Evolutionary conservation across 2,113 vertebrate genomes (phyloP), one percentile per base, ranked within the genome.

Genomic region (Isurus oxyrinchus): DNA sequence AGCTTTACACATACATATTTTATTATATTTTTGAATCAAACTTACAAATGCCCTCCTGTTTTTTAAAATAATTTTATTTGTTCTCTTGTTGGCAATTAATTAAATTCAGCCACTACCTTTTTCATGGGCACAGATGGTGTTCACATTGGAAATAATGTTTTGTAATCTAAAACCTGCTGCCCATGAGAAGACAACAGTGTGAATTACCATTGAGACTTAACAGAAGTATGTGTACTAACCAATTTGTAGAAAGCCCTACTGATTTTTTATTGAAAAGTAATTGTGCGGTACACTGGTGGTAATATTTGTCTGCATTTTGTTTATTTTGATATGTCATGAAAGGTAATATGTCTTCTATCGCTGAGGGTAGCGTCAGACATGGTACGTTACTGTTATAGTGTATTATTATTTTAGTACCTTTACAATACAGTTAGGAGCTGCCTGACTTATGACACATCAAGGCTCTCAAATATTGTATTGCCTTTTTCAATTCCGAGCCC

Each of bases 401-500:
- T 11, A 72, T 95, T 95, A 72, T 95, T 95, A 35, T 76, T 55
- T 95, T 35, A 95, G 94, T 53, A 11, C 14, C 23, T 31, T 76
- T 49, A 55, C 93, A 95, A 69, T 72, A 49, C 90, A 94, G 90
- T 69, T 95, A 72, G 94, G 27, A 95, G 13, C 27, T 95, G 94
- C 44, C 94, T 95, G 94, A 72, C 44, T 69, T 72, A 95, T 49
- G 94, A 76, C 44, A 72, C 94, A 72, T 95, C 94, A 95, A 95
- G 44, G 94, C 67, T 35, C 66, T 95, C 66, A 72, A 69, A 53
- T 25, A 69, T 40, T 25, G n/a, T 69, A 69, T 69, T 49, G 44
- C 59, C 40, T 93, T 94, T 95, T 72, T 35, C 49, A 76, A 72
- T 95, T 95, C 44, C 76, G 63, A 72, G n/a, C 66, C 53, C 66